Percentiles rank a stretch among this genome's conserved stretches.
These are phyloP conservation scores for Glaucopsyche alexis DNA, from an alignment of 2,888 invertebrate species.

Conservation along the genomic window DNA sequence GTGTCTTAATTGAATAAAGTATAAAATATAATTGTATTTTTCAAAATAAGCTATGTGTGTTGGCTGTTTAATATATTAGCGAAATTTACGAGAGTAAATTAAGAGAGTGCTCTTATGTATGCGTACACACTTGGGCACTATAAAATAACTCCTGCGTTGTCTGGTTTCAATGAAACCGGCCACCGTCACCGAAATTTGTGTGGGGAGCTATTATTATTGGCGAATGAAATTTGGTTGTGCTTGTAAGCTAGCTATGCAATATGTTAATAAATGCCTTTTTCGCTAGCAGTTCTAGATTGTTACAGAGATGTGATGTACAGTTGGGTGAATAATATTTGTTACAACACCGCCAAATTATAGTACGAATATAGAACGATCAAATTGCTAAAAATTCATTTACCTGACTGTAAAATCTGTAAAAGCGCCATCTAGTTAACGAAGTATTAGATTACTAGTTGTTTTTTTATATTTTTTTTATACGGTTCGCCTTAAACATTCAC, in stretches of 20 bases:
- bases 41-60: slow-evolving; percentile 6
- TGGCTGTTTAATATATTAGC: not conserved
- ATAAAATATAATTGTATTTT: slow-evolving; percentile 18
- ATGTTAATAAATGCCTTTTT: not conserved
- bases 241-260: not conserved
- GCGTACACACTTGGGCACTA: too few species aligned
- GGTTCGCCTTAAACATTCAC: not conserved
- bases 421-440: not conserved
- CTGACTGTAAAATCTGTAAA: not conserved
- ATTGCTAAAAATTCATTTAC: not conserved
- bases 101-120: too few species aligned
- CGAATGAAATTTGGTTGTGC: not conserved
- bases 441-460: not conserved
- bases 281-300: not conserved
- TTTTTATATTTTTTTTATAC: not conserved
- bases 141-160: too few species aligned
- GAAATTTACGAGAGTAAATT: not conserved
- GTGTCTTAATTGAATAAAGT: slow-evolving; percentile 28
- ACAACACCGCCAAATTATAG: too few species aligned
- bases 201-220: too few species aligned
- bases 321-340: too few species aligned
- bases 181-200: too few species aligned
- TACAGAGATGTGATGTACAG: too few species aligned
- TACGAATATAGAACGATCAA: not conserved
- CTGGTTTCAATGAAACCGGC: too few species aligned